Base-by-base conservation (phyloP, 2,888 invertebrate species). In the Acleris holmiana region DNA sequence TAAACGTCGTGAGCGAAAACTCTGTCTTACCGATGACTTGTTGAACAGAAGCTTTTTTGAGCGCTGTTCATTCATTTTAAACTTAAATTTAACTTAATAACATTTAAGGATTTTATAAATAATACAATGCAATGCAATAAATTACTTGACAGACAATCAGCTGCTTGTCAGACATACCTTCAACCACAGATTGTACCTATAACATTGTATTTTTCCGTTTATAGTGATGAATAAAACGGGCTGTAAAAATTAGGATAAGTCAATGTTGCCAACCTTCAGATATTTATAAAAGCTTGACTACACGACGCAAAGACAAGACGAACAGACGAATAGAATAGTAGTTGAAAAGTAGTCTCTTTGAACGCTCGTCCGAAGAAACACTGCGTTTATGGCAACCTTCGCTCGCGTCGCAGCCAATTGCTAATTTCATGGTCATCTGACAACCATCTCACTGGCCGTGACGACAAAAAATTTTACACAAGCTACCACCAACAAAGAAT, bases 11-110 rank as follows among this genome's bases (percentile, higher is more conserved):
- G 4, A 44, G 13, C n/a, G 21, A 25, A 2, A 18, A 47, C 18
- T 49, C 18, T 17, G 48, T 84, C 91, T 88, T 82, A 94, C 94
- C 47, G 93, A 91, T 19, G 94, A 93, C 80, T 93, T 93, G 70
- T 93, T 93, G 67, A 93, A 93, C 54, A 89, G 77, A 67, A 93
- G 88, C 74, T 91, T 92, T 76, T 93, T 93, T 0, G 84, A 73
- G 69, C 71, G 71, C 61, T 82, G 77, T 48, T 86, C 83, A 69
- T 89, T 87, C 91, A 91, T 91, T 5, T 70, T 79, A 35, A 35
- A 35, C 13, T 35, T 3, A 35, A 35, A 10, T 29, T 25, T 6
- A 25, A 25, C 6, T 0, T 25, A 25, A 25, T 25, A 6, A 6
- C 23, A 25, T 25, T 25, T 25, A 6, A 0, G 23, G 23, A 25